Conservation (phyloP, 2,113 vertebrate species). For the Furnarius figulus region DNA sequence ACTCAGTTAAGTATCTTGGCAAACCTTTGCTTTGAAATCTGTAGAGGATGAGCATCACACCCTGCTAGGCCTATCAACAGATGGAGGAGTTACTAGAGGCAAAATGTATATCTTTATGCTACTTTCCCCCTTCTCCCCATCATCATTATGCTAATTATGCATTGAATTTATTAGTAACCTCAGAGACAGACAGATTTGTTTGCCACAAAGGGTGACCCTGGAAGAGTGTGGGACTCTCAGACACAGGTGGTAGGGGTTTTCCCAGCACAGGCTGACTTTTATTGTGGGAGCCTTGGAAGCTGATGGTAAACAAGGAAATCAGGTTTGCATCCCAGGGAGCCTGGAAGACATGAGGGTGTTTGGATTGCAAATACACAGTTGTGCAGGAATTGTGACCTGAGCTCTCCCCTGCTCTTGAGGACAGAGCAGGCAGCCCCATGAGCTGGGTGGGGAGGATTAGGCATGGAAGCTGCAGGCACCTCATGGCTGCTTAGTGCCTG, state of each 20-base stretch:
- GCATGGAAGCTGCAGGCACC: neutral
- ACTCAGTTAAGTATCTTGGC: constrained; percentile 35
- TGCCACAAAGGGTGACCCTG: neutral
- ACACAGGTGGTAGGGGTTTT: neutral
- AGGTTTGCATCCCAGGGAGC: neutral
- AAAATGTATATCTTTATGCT: constrained; percentile 28
- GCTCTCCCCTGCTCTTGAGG: neutral
- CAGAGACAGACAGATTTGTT: neutral
- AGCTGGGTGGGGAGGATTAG: neutral
- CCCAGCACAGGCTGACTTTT: neutral
- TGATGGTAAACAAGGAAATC: neutral
- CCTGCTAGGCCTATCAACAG: constrained; percentile 45
- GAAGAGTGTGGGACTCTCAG: neutral
- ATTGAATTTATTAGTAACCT: constrained; percentile 1
- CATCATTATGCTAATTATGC: neutral
- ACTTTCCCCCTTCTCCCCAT: neutral
- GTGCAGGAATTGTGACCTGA: accelerated
- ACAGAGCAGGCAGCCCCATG: neutral
- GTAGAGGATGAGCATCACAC: constrained; percentile 30
- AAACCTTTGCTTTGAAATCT: constrained; percentile 30
- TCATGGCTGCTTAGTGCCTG: accelerated
- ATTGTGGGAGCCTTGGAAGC: neutral
- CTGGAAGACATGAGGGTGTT: accelerated
- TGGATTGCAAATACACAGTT: neutral
- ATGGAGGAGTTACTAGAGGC: constrained; percentile 37